Evolutionary conservation across 2,888 invertebrate species (phyloP), one percentile per base, ranked within the genome.

Genomic region (Salticus scenicus): DNA sequence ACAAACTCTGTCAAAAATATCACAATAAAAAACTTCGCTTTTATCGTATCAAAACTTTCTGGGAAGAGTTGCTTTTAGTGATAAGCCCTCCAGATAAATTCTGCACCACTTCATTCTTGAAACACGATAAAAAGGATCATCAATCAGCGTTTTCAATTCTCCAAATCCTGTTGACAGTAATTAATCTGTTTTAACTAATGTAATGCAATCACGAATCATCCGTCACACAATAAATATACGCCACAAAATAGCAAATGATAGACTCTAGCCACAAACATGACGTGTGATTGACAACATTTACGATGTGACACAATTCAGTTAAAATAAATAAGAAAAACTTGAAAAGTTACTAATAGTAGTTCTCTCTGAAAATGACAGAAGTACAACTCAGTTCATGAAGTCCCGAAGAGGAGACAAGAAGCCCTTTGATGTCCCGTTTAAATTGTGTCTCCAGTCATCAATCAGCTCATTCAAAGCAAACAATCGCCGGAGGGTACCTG

Each of bases 391-490:
- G 66, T 31, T 66, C 66, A 66, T 66, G 63, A 47, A 76, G 74
- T 67, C 51, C 82, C 63, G 70, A 31, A 37, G 27, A 75, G 82
- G 73, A 81, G 81, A 81, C 81, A 81, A 81, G 70, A 33, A 79
- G 37, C 41, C 37, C 73, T 80, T 74, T 73, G 47, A 64, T 66
- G 37, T n/a, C 31, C 30, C 47, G 71, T 75, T 82, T 76, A 82
- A 82, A 82, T 82, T 76, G 82, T 82, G 82, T 76, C 70, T 76
- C 63, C 63, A 31, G 37, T 66, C 82, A 82, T 82, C 82, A 70
- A 75, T 82, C 82, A 82, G 82, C 42, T 82, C 76, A 82, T 82
- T 76, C 75, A 82, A 76, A 82, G 82, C 82, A 76, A 82, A 82
- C 82, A 82, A 82, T 82, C 71, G 82, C 73, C 80, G 47, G 27